Evolutionary conservation across 2,113 vertebrate species (phyloP).

Genomic region (Crotophaga sulcirostris): DNA sequence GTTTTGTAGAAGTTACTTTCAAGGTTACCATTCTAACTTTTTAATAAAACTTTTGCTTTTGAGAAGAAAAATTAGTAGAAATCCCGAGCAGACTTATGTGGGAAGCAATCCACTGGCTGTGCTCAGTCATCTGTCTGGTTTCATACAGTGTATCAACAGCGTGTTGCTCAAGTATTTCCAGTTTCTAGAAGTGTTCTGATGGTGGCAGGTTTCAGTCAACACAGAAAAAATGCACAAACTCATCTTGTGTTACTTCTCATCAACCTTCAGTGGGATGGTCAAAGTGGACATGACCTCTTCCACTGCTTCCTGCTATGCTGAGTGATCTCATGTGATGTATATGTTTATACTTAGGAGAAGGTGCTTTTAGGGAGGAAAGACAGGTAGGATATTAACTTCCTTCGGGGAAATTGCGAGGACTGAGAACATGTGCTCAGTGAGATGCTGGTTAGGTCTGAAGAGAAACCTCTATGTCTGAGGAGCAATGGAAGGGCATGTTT

Average conservation of each 20-base stretch:
- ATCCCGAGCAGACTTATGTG: neutral
- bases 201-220: neutral
- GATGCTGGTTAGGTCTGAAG: neutral
- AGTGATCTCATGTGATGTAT: neutral
- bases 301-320: neutral
- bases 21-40: neutral
- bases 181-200: neutral
- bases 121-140: neutral
- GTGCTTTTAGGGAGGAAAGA: neutral
- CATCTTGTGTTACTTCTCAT: neutral
- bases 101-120: neutral
- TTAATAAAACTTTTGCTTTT: neutral
- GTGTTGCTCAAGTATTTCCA: neutral
- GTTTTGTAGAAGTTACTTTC: neutral
- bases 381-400: neutral
- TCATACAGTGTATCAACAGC: neutral
- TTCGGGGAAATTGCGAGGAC: neutral
- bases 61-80: neutral
- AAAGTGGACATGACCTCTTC: neutral
- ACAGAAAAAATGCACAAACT: accelerated
- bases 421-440: neutral
- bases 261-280: accelerated
- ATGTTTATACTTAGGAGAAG: neutral
- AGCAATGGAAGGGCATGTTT: neutral
- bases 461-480: neutral